Percentiles rank a stretch among this genome's conserved stretches.
Evolutionary conservation across 2,888 invertebrate species (phyloP).

Genomic region (Leucoptera coffeella): DNA sequence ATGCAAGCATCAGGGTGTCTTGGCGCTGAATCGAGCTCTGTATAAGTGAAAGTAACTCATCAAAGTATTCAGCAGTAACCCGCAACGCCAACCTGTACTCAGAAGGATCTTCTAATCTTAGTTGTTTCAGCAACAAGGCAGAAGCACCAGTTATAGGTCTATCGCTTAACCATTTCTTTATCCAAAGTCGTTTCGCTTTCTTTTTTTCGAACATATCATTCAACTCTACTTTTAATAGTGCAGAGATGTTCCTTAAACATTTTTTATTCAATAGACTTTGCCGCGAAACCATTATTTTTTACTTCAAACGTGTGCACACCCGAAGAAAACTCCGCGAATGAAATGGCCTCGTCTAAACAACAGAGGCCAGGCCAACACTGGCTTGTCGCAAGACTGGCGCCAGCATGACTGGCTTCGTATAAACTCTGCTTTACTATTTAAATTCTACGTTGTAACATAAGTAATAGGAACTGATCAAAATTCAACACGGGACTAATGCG

Average conservation of each 20-base stretch:
- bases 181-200: conserved; percentile 9
- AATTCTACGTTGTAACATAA: too few relatives aligned
- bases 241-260: background rate
- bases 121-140: too few relatives aligned
- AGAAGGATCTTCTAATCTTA: too few relatives aligned
- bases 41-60: too few relatives aligned
- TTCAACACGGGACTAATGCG: too few relatives aligned
- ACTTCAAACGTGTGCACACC: background rate
- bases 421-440: background rate
- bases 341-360: background rate
- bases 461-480: too few relatives aligned
- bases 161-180: too few relatives aligned
- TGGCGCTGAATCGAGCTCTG: too few relatives aligned
- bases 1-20: too few relatives aligned
- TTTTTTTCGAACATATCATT: conserved; percentile 1
- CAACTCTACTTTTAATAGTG: background rate
- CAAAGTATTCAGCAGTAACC: too few relatives aligned
- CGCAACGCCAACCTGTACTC: too few relatives aligned
- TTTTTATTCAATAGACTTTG: background rate
- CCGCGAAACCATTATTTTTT: background rate
- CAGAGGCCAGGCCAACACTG: background rate
- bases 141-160: too few relatives aligned
- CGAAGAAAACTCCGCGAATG: background rate
- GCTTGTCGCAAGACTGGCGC: background rate
- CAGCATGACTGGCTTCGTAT: background rate